Percentiles rank a stretch among this genome's conserved stretches.
Evolutionary conservation across 2,797 vertebrate genomes (phyloP).

Genomic region (Graptemys geographica): DNA sequence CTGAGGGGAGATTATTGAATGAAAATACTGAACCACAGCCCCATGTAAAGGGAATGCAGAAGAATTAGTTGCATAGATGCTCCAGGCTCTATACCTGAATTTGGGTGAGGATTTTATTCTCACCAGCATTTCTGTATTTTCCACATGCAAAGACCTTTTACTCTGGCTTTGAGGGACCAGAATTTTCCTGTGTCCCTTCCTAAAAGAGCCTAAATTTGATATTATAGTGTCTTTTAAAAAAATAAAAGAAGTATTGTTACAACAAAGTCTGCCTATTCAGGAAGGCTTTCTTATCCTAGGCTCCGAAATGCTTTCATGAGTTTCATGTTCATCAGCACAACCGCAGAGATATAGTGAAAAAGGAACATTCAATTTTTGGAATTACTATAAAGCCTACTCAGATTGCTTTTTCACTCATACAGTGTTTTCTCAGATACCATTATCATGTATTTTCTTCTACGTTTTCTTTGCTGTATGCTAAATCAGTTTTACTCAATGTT

Average conservation of each 20-base stretch:
- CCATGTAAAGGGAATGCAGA: accelerated
- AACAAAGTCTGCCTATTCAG: neutral
- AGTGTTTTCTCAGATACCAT: neutral
- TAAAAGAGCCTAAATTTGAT: neutral
- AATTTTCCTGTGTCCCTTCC: neutral
- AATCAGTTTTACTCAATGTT: neutral
- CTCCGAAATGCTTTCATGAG: neutral
- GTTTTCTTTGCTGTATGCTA: neutral
- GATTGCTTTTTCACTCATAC: neutral
- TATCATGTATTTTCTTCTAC: neutral
- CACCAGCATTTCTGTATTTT: neutral
- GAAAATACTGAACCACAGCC: neutral
- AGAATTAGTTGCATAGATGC: neutral
- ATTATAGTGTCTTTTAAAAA: neutral
- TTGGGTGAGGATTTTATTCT: neutral
- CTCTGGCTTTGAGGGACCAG: neutral
- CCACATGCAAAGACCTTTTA: neutral
- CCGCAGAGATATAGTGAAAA: neutral
- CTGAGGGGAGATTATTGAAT: neutral
- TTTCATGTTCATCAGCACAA: neutral
- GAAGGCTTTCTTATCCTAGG: neutral
- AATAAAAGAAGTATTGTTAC: neutral
- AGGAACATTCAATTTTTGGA: neutral
- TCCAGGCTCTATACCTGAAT: neutral
- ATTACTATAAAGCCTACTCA: neutral